phyloP scores from a whole-genome alignment of 2,113 vertebrate genomes.

The Hippocampus mohnikei region DNA sequence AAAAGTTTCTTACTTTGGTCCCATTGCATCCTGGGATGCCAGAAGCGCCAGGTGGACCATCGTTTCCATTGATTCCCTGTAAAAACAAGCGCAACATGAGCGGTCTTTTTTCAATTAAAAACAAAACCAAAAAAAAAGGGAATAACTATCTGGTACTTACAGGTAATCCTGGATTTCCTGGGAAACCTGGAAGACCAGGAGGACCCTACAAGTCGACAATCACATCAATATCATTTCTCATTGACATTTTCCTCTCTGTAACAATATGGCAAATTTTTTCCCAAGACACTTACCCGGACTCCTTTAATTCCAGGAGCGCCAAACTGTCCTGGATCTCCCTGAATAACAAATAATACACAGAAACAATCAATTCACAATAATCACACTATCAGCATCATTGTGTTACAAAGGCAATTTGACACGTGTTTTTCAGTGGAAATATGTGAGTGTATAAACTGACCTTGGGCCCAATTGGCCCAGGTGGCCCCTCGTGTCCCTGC shows the following conservation, averaged over 20 bases:
- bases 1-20: constrained; percentile 80
- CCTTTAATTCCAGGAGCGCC: constrained; percentile 88
- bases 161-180: constrained; percentile 91
- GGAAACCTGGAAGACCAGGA: constrained; percentile 83
- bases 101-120: neutral
- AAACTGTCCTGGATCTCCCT: constrained; percentile 84
- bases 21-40: constrained; percentile 98
- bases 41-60: constrained; percentile 83
- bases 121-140: neutral
- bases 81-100: constrained; percentile 13
- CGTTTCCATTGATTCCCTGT: constrained; percentile 93
- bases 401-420: neutral
- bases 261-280: neutral
- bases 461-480: constrained; percentile 84
- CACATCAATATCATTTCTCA: constrained; percentile 8
- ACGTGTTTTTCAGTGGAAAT: neutral
- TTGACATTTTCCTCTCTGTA: neutral
- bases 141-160: constrained; percentile 70
- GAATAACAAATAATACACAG: constrained; percentile 6
- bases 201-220: constrained; percentile 77
- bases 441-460: constrained; percentile 59
- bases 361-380: neutral
- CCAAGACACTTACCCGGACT: constrained; percentile 80
- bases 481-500: constrained; percentile 89
- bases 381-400: constrained; percentile 10